phyloP scores from a whole-genome alignment of 2,113 vertebrate genomes.

The human region GRCh38 chr1:17353001-17353500 shows the following conservation, averaged over 20 bases:
- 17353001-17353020: rapidly evolving
- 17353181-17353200: background rate
- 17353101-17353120: background rate
- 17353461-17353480: background rate
- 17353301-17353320: background rate
- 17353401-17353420: background rate
- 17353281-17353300: background rate
- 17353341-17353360: background rate
- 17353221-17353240: background rate
- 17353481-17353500: background rate
- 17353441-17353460: background rate
- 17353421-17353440: background rate
- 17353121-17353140: background rate
- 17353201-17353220: background rate
- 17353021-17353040: background rate
- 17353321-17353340: background rate
- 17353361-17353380: background rate
- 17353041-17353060: rapidly evolving
- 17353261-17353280: background rate
- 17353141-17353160: background rate
- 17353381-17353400: background rate
- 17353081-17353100: rapidly evolving
- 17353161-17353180: background rate
- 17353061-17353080: rapidly evolving
- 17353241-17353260: background rate